A percentile compares a stretch with the other conserved stretches of the same genome.
These are phyloP conservation scores for Notolepis coatsorum DNA, from an alignment of 2,797 vertebrate genomes.

Conservation along the genomic window DNA sequence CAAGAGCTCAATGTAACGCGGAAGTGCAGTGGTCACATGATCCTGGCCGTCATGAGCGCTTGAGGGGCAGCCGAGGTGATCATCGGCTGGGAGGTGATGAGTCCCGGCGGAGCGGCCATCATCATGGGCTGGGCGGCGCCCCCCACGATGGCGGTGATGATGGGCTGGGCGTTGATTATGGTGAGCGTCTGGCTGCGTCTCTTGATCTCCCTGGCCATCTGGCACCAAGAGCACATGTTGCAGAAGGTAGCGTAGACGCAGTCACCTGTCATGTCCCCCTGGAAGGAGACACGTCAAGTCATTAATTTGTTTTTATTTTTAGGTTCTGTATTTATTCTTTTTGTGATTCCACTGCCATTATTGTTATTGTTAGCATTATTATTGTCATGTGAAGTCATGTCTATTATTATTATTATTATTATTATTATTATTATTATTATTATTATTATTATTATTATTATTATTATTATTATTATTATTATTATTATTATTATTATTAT, in stretches of 20 bases:
- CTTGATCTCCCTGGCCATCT: slow-evolving; percentile 44
- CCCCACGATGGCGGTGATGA: not conserved
- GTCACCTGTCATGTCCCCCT: slow-evolving; percentile 28
- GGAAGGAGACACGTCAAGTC: not conserved
- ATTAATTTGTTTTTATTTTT: too few relatives aligned
- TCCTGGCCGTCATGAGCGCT: not conserved
- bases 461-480: too few relatives aligned
- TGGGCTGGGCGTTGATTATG: slow-evolving; percentile 23
- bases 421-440: too few relatives aligned
- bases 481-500: too few relatives aligned
- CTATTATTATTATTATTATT: too few relatives aligned
- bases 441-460: too few relatives aligned
- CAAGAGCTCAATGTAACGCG: too few relatives aligned
- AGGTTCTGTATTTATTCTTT: too few relatives aligned
- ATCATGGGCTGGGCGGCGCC: not conserved
- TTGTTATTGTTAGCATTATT: too few relatives aligned
- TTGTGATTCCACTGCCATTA: too few relatives aligned
- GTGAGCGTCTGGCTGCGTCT: not conserved
- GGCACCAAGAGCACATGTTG: slow-evolving; percentile 38
- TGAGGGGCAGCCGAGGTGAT: not conserved
- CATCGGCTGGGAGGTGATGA: slow-evolving; percentile 8
- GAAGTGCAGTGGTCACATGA: not conserved
- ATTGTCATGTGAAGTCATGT: too few relatives aligned
- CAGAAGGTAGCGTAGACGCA: slow-evolving; percentile 26
- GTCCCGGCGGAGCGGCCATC: not conserved